Percentiles rank a stretch among this genome's conserved stretches.
Conservation (phyloP, 64 coral and sea anemone genomes). For the Montipora efflorescens region DNA sequence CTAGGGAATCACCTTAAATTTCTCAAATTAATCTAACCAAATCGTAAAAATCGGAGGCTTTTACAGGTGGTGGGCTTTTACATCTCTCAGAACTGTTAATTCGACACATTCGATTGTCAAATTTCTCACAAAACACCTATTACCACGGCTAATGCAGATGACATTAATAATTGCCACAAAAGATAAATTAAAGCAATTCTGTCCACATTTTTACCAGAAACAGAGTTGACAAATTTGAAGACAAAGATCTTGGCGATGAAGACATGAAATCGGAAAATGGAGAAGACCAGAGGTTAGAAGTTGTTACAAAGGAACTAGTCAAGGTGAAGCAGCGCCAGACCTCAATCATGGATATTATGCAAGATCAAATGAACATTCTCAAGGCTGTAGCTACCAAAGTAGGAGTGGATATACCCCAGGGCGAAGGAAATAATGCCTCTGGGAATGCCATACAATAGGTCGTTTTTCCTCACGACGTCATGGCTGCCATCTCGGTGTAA, state of each 20-base stretch:
- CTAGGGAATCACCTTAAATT: no score
- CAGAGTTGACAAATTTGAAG: not conserved
- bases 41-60: no score
- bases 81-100: no score
- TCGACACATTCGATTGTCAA: no score
- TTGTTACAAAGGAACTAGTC: not conserved
- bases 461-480: not conserved
- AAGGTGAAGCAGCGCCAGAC: constrained; percentile 15
- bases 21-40: no score
- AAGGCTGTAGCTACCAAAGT: not conserved
- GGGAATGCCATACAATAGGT: not conserved
- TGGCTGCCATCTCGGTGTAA: no score
- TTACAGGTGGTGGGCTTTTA: no score
- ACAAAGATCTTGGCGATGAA: constrained; percentile 1
- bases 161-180: no score
- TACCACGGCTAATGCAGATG: no score
- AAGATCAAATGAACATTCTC: constrained; percentile 14
- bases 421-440: not conserved
- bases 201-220: not conserved
- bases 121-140: no score
- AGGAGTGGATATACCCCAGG: not conserved
- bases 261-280: not conserved
- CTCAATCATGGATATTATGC: constrained; percentile 8
- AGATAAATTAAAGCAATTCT: not conserved
- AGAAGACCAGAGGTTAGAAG: not conserved